A percentile compares a stretch with the other conserved stretches of the same genome.
Conservation (phyloP, 2,888 invertebrate species). For the Miltochrista miniata region DNA sequence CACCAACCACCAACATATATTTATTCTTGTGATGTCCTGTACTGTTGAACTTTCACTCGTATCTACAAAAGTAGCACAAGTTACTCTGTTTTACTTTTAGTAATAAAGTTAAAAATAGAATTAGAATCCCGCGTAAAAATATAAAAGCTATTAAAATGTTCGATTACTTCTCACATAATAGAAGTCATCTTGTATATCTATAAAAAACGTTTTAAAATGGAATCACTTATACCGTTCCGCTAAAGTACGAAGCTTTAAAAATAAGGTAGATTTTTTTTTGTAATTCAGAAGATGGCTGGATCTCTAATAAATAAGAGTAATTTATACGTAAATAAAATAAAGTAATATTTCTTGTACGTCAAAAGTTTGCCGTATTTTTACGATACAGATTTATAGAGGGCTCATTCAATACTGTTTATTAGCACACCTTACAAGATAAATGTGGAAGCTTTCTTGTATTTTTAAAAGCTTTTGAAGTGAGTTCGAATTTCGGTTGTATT, state of each 20-base stretch:
- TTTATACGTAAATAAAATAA: slow-evolving; percentile 10
- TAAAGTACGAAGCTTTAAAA: slow-evolving; percentile 3
- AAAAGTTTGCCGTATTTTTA: slow-evolving; percentile 9
- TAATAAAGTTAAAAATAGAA: no score
- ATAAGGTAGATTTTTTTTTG: slow-evolving; percentile 2
- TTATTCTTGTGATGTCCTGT: no score
- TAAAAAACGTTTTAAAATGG: not conserved
- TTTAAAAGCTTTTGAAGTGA: not conserved
- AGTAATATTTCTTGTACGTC: slow-evolving; percentile 7
- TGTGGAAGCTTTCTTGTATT: not conserved
- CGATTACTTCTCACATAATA: no score
- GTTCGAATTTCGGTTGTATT: not conserved
- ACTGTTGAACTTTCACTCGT: no score
- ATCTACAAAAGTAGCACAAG: no score
- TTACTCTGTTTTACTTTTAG: no score
- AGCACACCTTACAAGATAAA: slow-evolving; percentile 2
- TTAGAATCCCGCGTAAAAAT: no score
- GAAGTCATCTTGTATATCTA: not conserved
- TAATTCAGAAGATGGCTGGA: slow-evolving; percentile 1
- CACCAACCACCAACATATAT: no score
- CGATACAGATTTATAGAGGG: slow-evolving; percentile 9
- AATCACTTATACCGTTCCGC: not conserved
- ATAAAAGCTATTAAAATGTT: no score
- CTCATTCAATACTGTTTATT: slow-evolving; percentile 2
- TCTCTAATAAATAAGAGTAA: slow-evolving; percentile 5